Evolutionary conservation across 2,113 vertebrate genomes (phyloP), one percentile per base, ranked within the genome.

Genomic region (Gobiocypris rarus): DNA sequence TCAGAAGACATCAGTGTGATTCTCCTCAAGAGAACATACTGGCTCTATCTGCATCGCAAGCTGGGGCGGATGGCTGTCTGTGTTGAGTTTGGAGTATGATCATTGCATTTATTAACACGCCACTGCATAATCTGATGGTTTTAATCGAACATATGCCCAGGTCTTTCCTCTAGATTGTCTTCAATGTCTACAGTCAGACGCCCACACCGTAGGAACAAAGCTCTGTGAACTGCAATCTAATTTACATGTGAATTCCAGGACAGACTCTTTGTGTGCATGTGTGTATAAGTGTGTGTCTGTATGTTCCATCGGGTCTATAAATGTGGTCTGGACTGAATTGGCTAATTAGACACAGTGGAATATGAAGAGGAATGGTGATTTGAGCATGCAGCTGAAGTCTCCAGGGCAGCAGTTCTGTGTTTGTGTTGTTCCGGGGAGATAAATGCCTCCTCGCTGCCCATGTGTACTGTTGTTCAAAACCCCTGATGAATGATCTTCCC

Each of bases 291-390:
- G 15, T 61, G 19, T 50, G 50, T 43, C 59, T 58, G 4, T 54
- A 9, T 63, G 69, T 48, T 61, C 17, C 52, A 11, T 11, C 9
- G 31, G 78, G 70, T 78, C 79, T 85, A 82, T 81, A 85, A 52
- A 87, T 75, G 65, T 45, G 77, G 61, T 81, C 75, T 82, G 75
- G 75, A 83, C 79, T 67, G 80, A 77, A 28, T 67, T 58, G 65
- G 79, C 81, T 89, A 89, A 89, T 88, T 86, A 90, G 84, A 88
- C 89, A 86, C 89, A 67, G 63, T 63, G 84, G 86, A 85, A 86
- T 87, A 85, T 81, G 83, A 61, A 54, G 79, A 70, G 74, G 79
- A 52, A 76, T 65, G 58, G 78, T 54, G 76, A 79, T 86, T 76
- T 58, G 81, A 78, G 82, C 31, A 77, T 77, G 41, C 87, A 58